Percentiles rank a stretch among this genome's conserved stretches.
phyloP scores from a whole-genome alignment of 2,888 invertebrate species.

The Synanthedon myopaeformis region DNA sequence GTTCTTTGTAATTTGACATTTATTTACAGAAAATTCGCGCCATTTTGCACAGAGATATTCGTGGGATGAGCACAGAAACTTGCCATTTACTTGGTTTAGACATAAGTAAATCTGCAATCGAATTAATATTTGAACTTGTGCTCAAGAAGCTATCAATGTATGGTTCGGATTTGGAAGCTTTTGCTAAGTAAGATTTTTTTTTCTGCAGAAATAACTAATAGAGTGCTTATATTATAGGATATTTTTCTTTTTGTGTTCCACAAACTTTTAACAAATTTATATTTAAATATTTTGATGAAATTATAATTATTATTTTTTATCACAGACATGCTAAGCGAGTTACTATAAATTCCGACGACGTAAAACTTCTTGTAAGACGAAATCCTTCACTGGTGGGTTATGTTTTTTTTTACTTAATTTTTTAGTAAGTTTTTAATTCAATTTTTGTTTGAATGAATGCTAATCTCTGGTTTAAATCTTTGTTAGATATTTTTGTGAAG shows the following conservation, averaged over 20 bases:
- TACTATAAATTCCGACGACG: slow-evolving; percentile 73
- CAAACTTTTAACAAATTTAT: background rate
- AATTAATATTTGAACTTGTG: slow-evolving; percentile 71
- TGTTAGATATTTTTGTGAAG: background rate
- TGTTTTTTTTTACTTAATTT: background rate
- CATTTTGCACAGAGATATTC: slow-evolving; percentile 65
- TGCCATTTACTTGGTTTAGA: slow-evolving; percentile 58
- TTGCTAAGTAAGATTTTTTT: slow-evolving; percentile 67
- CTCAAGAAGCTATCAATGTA: slow-evolving; percentile 69
- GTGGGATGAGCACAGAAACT: slow-evolving; percentile 67
- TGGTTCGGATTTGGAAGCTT: slow-evolving; percentile 73
- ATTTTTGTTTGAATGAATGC: too few relatives aligned
- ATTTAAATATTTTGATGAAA: background rate
- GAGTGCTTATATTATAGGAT: too few relatives aligned
- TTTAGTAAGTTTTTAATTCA: too few relatives aligned
- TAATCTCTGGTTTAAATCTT: too few relatives aligned
- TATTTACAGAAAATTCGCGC: slow-evolving; percentile 69
- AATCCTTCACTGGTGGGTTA: slow-evolving; percentile 71
- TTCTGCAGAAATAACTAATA: background rate
- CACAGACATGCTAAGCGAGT: slow-evolving; percentile 74
- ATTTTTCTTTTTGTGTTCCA: too few relatives aligned
- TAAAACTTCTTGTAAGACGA: slow-evolving; percentile 72
- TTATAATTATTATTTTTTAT: slow-evolving; percentile 9
- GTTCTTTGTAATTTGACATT: slow-evolving; percentile 2
- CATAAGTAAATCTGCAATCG: slow-evolving; percentile 65